Evolutionary conservation across 2,888 invertebrate genomes (phyloP), one percentile per base, ranked within the genome.

Genomic region (Formica aserva): DNA sequence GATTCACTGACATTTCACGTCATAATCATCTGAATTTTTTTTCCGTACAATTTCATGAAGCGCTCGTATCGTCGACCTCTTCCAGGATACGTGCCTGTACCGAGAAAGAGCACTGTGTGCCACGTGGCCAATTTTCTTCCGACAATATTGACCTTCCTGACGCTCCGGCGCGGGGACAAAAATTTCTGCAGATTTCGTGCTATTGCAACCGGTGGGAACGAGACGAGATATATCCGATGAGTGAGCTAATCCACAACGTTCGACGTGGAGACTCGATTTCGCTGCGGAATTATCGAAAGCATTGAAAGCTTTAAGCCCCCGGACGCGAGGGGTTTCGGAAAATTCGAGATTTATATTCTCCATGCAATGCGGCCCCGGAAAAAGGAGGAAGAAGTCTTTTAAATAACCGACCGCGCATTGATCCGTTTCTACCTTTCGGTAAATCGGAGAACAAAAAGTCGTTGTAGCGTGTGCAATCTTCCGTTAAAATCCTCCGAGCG

Each of bases 51-150:
- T 82, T 66, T 65, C 60, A 41, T 41, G 80, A 57, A 83, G 52
- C 65, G 65, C 45, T 57, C 57, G 77, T 86, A 83, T 87, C 84
- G 85, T 81, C 86, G 65, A 88, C 76, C 83, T 75, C 83, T 81
- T 55, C 52, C 63, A 72, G 83, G 52, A 78, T 89, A 90, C 90
- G 90, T 90, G 88, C 89, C 76, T 65, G 66, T 71, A 71, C 55
- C 82, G 65, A 81, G 86, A 85, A 86, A 85, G 87, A 85, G 81
- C 85, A 72, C 66, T 69, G 67, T 82, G 41, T 75, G 65, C 86
- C 83, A 86, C 89, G 88, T 87, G 91, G 91, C 86, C 91, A 91
- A 91, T 91, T 91, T 91, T 91, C 91, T 91, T 91, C 89, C 85
- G 91, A 91, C 91, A 91, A 91, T 91, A 91, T 91, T 91, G 91